These are phyloP conservation scores for Hylaeus volcanicus DNA, from an alignment of 1,140 invertebrate genomes.

Conservation along the genomic window DNA sequence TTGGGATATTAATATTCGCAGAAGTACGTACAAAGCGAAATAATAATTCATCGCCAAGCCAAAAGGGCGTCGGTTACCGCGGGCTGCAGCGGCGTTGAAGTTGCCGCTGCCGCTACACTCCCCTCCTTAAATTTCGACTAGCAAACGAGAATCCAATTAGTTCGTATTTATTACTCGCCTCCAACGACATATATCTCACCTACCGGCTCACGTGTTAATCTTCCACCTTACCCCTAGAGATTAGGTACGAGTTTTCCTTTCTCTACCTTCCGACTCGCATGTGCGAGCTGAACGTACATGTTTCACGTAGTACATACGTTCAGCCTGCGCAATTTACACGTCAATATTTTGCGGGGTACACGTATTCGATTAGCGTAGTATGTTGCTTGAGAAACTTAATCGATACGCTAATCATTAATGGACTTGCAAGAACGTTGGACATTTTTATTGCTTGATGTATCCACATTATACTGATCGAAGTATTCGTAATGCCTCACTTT, in stretches of 20 bases:
- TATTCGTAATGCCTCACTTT: too few relatives aligned
- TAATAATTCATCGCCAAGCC: constrained; percentile 74
- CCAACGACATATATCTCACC: constrained; percentile 51
- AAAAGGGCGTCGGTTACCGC: constrained; percentile 30
- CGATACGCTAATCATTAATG: neutral
- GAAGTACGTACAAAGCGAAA: constrained; percentile 76
- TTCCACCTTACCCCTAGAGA: neutral
- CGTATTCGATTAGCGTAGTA: neutral
- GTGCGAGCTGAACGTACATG: neutral
- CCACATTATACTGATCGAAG: neutral
- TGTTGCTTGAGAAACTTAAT: neutral
- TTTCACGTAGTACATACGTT: neutral
- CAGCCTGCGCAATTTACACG: neutral
- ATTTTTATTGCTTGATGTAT: too few relatives aligned
- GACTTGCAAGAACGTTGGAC: neutral
- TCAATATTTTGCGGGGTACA: neutral
- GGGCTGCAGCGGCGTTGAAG: constrained; percentile 47
- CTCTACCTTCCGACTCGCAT: neutral
- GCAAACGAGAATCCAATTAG: constrained; percentile 76
- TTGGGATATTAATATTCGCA: constrained; percentile 77
- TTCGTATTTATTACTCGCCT: constrained; percentile 70
- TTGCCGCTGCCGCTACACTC: constrained; percentile 43
- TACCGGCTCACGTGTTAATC: constrained; percentile 63
- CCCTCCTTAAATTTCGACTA: constrained; percentile 61
- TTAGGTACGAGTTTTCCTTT: constrained; percentile 10